Percentiles rank a stretch among this genome's conserved stretches.
These are phyloP conservation scores for Dipodomys spectabilis DNA, from an alignment of 2,113 vertebrate genomes.

Conservation along the genomic window DNA sequence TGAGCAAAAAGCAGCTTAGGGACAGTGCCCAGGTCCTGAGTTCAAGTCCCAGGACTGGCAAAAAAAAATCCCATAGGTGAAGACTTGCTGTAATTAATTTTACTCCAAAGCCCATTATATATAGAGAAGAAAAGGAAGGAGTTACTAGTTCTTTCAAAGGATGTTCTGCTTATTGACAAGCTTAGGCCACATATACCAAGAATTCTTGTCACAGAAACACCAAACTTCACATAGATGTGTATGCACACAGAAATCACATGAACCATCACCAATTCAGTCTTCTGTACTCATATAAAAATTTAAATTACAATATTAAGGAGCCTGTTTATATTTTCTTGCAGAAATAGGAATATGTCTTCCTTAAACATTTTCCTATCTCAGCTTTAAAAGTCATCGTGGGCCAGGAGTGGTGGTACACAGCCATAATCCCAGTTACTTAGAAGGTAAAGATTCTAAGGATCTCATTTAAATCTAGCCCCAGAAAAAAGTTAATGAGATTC, in stretches of 20 bases:
- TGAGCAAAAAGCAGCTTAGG: too few relatives aligned
- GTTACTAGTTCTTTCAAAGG: background rate
- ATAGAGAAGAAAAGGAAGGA: conserved; percentile 7
- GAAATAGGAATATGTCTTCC: background rate
- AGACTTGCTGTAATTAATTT: conserved; percentile 12
- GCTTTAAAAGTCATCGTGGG: background rate
- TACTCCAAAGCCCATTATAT: background rate
- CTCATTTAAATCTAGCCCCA: too few relatives aligned
- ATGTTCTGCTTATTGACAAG: background rate
- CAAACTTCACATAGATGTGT: background rate
- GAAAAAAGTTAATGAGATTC: too few relatives aligned
- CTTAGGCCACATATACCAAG: background rate
- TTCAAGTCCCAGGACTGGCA: too few relatives aligned
- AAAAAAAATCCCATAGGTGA: background rate
- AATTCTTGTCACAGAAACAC: background rate
- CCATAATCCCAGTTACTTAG: too few relatives aligned
- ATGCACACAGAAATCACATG: background rate
- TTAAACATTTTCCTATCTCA: background rate
- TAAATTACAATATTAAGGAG: background rate
- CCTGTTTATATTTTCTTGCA: background rate
- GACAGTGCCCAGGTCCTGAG: too few relatives aligned
- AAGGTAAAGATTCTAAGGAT: too few relatives aligned
- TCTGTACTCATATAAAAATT: background rate
- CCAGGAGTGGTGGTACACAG: too few relatives aligned
- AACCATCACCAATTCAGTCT: background rate